These are phyloP conservation scores for Quadroppia sp. DNA, from an alignment of 2,888 invertebrate genomes.

Conservation along the genomic window DNA sequence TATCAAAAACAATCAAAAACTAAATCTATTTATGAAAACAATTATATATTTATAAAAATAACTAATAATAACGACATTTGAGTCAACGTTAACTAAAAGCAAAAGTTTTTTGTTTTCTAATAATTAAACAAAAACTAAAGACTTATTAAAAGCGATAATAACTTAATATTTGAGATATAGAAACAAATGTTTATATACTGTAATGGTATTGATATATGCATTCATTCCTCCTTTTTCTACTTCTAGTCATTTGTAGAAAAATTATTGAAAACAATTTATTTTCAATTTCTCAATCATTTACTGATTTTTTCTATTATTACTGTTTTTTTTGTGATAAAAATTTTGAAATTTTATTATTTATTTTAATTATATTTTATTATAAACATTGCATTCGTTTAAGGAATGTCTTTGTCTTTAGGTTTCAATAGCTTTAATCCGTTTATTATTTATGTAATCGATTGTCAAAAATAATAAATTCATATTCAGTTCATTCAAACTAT, in stretches of 20 bases:
- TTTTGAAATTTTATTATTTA: neutral
- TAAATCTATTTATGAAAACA: too few relatives aligned
- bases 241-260: slow-evolving; percentile 6
- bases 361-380: neutral
- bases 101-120: neutral
- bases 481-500: too few relatives aligned
- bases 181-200: neutral
- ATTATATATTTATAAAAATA: too few relatives aligned
- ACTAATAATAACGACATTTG: neutral
- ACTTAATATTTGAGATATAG: slow-evolving; percentile 14
- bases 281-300: neutral
- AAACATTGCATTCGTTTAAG: too few relatives aligned
- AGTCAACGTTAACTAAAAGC: neutral
- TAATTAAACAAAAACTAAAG: neutral
- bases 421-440: too few relatives aligned
- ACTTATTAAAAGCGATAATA: neutral
- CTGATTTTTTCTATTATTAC: neutral
- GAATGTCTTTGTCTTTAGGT: too few relatives aligned
- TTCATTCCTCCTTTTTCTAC: neutral
- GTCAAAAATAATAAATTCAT: too few relatives aligned
- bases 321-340: neutral
- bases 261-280: neutral
- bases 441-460: too few relatives aligned
- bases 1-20: neutral
- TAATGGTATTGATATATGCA: slow-evolving; percentile 7